These are phyloP conservation scores for Peromyscus nudipes DNA, from an alignment of 2,797 vertebrate species.

Conservation along the genomic window DNA sequence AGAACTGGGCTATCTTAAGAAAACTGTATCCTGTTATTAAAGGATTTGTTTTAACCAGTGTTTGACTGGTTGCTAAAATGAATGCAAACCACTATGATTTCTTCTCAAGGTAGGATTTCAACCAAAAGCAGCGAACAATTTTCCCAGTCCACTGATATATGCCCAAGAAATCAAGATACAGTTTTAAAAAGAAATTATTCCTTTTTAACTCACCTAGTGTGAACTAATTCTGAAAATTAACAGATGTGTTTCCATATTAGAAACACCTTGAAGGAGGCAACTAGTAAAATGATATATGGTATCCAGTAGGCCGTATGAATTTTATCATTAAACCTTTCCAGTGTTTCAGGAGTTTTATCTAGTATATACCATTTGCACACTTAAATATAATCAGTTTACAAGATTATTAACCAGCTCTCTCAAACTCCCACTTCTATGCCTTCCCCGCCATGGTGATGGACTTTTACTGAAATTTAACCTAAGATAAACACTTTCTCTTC, in stretches of 20 bases:
- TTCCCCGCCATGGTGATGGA: background rate
- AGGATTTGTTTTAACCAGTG: background rate
- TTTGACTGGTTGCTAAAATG: background rate
- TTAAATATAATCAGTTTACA: background rate
- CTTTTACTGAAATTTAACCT: background rate
- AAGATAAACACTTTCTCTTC: background rate
- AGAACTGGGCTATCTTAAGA: slow-evolving; percentile 38
- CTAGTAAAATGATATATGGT: background rate
- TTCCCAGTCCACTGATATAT: background rate
- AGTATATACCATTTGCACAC: no score
- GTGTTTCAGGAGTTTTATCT: background rate
- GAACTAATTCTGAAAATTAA: background rate
- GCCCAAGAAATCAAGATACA: background rate
- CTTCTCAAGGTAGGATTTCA: slow-evolving; percentile 18
- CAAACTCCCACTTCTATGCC: background rate
- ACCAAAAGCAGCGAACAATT: background rate
- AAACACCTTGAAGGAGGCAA: background rate
- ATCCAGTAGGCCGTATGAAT: background rate
- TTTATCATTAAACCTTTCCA: background rate
- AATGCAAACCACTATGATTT: background rate
- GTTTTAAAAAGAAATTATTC: background rate
- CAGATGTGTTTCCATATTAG: background rate
- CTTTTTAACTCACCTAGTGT: background rate
- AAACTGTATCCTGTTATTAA: background rate
- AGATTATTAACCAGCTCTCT: background rate